phyloP scores from a whole-genome alignment of 1,140 invertebrate genomes.

The Leptestheria dahalacensis region DNA sequence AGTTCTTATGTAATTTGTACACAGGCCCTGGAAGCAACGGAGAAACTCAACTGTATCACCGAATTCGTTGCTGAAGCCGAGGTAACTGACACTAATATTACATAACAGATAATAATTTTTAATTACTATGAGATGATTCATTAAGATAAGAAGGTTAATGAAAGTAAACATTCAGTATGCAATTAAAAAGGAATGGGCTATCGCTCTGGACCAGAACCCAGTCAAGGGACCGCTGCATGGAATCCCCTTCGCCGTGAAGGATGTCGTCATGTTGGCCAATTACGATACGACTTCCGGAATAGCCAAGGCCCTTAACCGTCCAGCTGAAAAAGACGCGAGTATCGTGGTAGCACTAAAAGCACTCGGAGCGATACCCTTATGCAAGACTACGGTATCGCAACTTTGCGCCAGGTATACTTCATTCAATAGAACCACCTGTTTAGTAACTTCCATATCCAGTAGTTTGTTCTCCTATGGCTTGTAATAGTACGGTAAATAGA shows the following conservation, averaged over 20 bases:
- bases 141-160: background rate
- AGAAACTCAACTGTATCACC: conserved; percentile 25
- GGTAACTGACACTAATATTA: background rate
- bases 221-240: conserved; percentile 26
- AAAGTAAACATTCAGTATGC: background rate
- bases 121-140: background rate
- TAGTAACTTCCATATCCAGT: background rate
- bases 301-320: conserved; percentile 26
- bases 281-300: conserved; percentile 32
- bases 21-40: conserved; percentile 24
- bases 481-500: conserved; percentile 22
- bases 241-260: conserved; percentile 27
- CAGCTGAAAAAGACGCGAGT: conserved; percentile 24
- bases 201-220: conserved; percentile 23
- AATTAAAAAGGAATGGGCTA: conserved; percentile 22
- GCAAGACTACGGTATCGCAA: conserved; percentile 34
- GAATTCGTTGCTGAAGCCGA: conserved; percentile 25
- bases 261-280: conserved; percentile 26
- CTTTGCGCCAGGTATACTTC: too few relatives aligned
- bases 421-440: background rate
- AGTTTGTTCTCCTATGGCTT: conserved; percentile 18
- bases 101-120: background rate
- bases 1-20: background rate
- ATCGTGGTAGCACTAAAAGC: conserved; percentile 23
- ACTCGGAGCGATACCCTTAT: conserved; percentile 31